These are phyloP conservation scores for Zaprionus capensis DNA, from an alignment of 1,140 invertebrate genomes.

Conservation along the genomic window DNA sequence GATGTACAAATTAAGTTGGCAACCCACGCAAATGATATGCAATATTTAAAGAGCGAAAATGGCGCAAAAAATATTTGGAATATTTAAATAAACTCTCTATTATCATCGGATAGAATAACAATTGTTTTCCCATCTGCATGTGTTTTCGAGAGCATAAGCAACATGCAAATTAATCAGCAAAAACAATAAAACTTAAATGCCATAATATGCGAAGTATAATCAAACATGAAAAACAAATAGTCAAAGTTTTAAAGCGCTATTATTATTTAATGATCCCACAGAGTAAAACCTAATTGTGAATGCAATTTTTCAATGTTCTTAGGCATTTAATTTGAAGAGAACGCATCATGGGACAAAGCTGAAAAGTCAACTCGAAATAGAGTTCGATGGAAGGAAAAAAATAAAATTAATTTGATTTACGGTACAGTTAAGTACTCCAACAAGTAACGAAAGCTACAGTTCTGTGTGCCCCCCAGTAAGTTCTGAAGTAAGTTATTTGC, in stretches of 20 bases:
- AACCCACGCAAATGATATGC: not conserved
- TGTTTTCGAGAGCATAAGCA: not conserved
- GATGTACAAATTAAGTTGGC: not conserved
- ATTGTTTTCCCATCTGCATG: not conserved
- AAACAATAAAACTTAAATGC: not conserved
- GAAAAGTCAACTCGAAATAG: too few species aligned
- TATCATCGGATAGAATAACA: not conserved
- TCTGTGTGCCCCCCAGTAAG: too few species aligned
- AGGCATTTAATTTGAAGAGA: too few species aligned
- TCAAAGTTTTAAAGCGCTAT: not conserved
- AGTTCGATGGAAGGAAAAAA: too few species aligned
- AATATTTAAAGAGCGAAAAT: not conserved
- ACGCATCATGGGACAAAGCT: too few species aligned
- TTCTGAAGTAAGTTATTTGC: too few species aligned
- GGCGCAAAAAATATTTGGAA: not conserved
- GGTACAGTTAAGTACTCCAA: too few species aligned
- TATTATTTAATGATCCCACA: not conserved
- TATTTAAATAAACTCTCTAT: not conserved
- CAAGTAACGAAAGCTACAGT: too few species aligned
- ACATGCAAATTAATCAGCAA: not conserved
- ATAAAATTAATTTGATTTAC: too few species aligned
- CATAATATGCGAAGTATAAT: not conserved
- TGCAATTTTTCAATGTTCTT: too few species aligned
- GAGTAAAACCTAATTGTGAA: not conserved
- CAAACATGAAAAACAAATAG: not conserved